Base-by-base conservation (phyloP, 2,888 invertebrate genomes). In the Limnephilus marmoratus region DNA sequence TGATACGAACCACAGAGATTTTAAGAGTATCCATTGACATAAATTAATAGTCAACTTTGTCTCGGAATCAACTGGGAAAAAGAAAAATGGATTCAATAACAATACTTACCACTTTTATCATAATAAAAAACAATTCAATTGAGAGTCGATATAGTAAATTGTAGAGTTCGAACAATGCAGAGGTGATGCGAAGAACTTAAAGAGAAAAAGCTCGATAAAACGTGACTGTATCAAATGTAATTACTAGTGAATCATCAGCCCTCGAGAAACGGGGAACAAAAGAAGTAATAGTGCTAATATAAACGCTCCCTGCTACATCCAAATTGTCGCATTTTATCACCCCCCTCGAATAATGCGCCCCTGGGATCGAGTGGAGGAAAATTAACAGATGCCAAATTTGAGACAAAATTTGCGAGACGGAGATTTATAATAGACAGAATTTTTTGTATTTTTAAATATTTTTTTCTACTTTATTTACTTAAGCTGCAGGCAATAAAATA, bases 181-280 rank as follows among this genome's bases (percentile, higher is more conserved):
- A 68, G 7, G 68, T 68, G 24, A 68, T 24, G 68, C 2, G 68
- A 68, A 24, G 68, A n/a, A 68, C 24, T 24, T 24, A 68, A 68
- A 68, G 24, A n/a, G 68, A n/a, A 68, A n/a, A 34, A 41, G 90
- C 24, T 49, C n/a, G 41, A 68, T 81, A 82, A 89, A 90, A 86
- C 34, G 45, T 29, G 85, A 85, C 85, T 24, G 91, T 91, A 91
- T 90, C 92, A 53, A 90, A 93, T 90, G 92, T 93, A 92, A 93
- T 93, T 93, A 91, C 91, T 68, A 68, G 24, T 68, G 90, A 91
- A 92, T 92, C 90, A 85, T 89, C 68, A 88, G 53, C 86, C 88
- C 91, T 80, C 34, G 15, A 15, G 45, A 41, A 45, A 68, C 12
- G 82, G 80, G 87, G 81, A 80, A 87, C 81, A 87, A 87, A 91